Base-by-base conservation (phyloP, 1,140 invertebrate species). In the Drosophila repletoides region DNA sequence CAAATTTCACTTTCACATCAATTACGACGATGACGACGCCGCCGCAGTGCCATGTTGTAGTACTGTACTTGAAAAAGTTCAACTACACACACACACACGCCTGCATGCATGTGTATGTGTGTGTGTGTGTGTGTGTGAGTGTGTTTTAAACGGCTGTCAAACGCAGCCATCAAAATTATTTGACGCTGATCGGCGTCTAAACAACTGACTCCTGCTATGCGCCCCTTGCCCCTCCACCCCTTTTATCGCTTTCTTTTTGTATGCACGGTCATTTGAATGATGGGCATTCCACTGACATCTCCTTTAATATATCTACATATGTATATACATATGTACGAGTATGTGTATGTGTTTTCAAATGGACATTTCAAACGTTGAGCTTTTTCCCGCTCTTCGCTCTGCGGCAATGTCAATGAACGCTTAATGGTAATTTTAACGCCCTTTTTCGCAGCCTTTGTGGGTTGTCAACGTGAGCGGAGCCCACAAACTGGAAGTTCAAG, bases 1-100 rank as follows among this genome's bases (percentile, higher is more conserved):
- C 64, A 70, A 81, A 86, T 86, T 86, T 86, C 76, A 88, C 76
- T 86, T 76, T 81, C 81, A 76, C 76, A 87, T 87, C 83, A 88
- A 86, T 88, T 81, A 80, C 81, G 65, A 58, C 59, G 60, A 38
- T 22, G 51, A 46, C 61, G 33, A n/a, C 60, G 31, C 28, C 33
- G 45, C 12, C 52, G 52, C 34, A 22, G 34, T 52, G 58, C 33
- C 76, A 68, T 61, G 59, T 41, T 40, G 48, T 59, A 68, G 68
- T 72, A 76, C 68, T 76, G 74, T 81, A 70, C 69, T 66, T 65
- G 40, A 75, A 58, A 58, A 76, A 56, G 34, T 51, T 59, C 66
- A 69, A 63, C 64, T 34, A 43, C 33, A 22, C 12, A 17, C n/a
- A 40, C 21, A 26, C n/a, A 28, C 33, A 53, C 33, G 2, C 5